A percentile compares a stretch with the other conserved stretches of the same genome.
Conservation (phyloP, 2,113 vertebrate species). For the Aythya baeri region DNA sequence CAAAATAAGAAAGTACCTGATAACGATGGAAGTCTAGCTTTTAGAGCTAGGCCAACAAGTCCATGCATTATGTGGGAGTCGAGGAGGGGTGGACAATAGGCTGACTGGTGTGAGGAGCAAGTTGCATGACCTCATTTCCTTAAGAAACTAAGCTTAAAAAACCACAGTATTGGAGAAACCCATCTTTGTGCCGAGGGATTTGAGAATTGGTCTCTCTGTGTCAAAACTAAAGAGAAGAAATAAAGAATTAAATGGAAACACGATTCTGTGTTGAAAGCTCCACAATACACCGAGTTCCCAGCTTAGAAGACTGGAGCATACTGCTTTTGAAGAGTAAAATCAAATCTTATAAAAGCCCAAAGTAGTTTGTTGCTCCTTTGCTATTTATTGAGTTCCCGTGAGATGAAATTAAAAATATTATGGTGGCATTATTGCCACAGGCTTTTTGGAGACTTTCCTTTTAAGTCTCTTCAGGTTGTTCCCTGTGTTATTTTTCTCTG, state of each 20-base stretch:
- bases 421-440: background rate
- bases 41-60: no score
- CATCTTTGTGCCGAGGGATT: accelerated
- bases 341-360: background rate
- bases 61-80: background rate
- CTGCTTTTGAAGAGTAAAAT: background rate
- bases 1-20: background rate
- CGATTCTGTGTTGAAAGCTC: background rate
- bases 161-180: background rate
- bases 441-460: background rate
- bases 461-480: background rate
- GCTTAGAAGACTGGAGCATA: background rate
- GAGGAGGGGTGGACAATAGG: background rate
- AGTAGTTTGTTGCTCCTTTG: background rate
- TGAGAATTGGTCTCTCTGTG: background rate
- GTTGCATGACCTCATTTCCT: background rate
- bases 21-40: background rate
- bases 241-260: background rate
- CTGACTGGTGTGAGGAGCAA: background rate
- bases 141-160: background rate
- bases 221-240: background rate
- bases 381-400: background rate
- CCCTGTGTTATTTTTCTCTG: background rate
- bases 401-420: background rate
- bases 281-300: background rate